Conservation (phyloP, 2,888 invertebrate species). For the Camponotus fellah region DNA sequence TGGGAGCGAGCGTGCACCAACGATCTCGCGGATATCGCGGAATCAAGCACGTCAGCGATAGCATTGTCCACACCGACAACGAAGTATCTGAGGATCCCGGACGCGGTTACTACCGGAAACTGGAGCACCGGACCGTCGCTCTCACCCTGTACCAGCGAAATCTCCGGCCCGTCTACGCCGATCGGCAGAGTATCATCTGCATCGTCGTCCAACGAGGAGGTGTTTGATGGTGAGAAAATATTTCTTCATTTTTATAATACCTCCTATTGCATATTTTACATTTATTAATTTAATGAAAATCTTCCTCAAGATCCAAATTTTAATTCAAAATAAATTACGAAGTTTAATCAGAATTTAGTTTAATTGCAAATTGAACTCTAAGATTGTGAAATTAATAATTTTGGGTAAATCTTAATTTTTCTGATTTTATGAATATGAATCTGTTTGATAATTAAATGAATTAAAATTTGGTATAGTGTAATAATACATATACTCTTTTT, state of each 20-base stretch:
- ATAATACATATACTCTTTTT: not conserved
- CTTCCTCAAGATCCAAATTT: constrained; percentile 9
- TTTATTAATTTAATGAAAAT: constrained; percentile 5
- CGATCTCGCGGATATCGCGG: constrained; percentile 80
- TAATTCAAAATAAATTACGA: not conserved
- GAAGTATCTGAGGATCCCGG: constrained; percentile 72
- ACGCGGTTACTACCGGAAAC: constrained; percentile 55
- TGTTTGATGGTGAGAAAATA: constrained; percentile 85
- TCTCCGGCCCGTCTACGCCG: constrained; percentile 88
- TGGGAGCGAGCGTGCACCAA: constrained; percentile 92
- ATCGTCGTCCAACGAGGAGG: constrained; percentile 92
- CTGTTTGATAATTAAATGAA: not conserved
- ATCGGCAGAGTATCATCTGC: constrained; percentile 89
- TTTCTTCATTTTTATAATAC: not conserved
- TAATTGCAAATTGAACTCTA: not conserved
- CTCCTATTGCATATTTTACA: not conserved
- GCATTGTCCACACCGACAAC: constrained; percentile 41
- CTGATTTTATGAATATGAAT: not conserved
- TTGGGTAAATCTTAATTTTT: not conserved
- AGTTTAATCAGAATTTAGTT: not conserved
- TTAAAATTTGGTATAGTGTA: not conserved
- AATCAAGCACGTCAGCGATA: constrained; percentile 24
- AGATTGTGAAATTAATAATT: constrained; percentile 7
- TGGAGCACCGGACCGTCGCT: constrained; percentile 60
- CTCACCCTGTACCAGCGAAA: constrained; percentile 84